Evolutionary conservation across 1,140 invertebrate genomes (phyloP).

Genomic region (Philotrypesis tridentata): DNA sequence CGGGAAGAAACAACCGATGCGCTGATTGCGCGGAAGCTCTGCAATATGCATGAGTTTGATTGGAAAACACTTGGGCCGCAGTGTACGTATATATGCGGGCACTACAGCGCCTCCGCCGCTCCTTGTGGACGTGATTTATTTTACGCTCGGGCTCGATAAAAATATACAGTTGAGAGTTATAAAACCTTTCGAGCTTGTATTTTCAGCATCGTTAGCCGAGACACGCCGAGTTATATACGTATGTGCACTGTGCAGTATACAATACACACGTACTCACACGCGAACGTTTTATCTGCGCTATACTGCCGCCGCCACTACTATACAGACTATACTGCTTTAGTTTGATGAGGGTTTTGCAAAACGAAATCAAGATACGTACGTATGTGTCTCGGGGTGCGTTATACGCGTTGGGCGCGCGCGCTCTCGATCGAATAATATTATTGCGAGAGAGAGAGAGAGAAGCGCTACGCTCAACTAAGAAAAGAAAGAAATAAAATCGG

Average conservation of each 20-base stretch:
- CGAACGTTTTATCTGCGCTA: not conserved
- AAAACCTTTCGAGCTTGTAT: not conserved
- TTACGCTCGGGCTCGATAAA: not conserved
- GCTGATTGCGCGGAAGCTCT: not conserved
- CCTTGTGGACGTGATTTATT: not conserved
- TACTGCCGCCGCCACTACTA: too few species aligned
- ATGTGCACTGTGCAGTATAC: too few species aligned
- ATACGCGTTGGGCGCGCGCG: not conserved
- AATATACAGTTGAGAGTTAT: not conserved
- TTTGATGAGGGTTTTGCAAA: not conserved
- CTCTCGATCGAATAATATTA: too few species aligned
- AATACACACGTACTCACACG: too few species aligned
- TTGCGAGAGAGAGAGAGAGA: too few species aligned
- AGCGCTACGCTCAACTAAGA: too few species aligned
- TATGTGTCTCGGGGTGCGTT: too few species aligned
- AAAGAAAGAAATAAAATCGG: too few species aligned
- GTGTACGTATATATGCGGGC: not conserved
- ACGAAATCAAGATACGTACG: not conserved
- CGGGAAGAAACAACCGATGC: not conserved
- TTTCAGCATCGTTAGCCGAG: not conserved
- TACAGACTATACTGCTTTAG: too few species aligned
- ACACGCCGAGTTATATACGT: not conserved
- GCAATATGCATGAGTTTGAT: not conserved
- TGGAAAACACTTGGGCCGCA: not conserved
- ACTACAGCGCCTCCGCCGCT: too few species aligned